Conservation (phyloP, 2,888 invertebrate genomes). For the Pherbina coryleti region DNA sequence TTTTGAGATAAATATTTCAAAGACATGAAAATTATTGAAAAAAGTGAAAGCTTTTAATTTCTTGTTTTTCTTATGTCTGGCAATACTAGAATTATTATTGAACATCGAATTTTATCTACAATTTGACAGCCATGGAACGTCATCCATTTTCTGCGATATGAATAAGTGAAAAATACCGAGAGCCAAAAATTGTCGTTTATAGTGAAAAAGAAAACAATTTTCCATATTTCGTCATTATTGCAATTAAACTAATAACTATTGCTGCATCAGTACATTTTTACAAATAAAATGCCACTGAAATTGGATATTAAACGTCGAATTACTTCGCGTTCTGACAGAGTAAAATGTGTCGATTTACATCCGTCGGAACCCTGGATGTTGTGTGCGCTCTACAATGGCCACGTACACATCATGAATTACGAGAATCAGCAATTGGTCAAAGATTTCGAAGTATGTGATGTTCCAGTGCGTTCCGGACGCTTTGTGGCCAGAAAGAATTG, state of each 20-base stretch:
- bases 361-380: slow-evolving; percentile 99
- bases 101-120: neutral
- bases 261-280: slow-evolving; percentile 18
- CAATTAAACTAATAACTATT: neutral
- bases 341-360: slow-evolving; percentile 98
- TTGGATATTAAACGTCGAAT: slow-evolving; percentile 98
- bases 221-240: neutral
- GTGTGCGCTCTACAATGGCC: slow-evolving; percentile 97
- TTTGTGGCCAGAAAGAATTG: slow-evolving; percentile 98
- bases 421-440: slow-evolving; percentile 92
- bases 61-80: no score
- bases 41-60: no score
- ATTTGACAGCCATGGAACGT: slow-evolving; percentile 39
- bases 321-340: slow-evolving; percentile 97
- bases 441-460: slow-evolving; percentile 94
- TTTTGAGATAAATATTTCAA: no score
- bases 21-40: no score
- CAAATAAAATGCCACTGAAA: slow-evolving; percentile 81
- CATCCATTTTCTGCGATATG: slow-evolving; percentile 40
- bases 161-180: slow-evolving; percentile 8
- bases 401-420: slow-evolving; percentile 99
- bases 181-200: neutral
- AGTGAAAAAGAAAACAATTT: slow-evolving; percentile 30
- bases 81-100: no score
- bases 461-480: slow-evolving; percentile 95